A percentile compares a stretch with the other conserved stretches of the same genome.
phyloP scores from a whole-genome alignment of 2,113 vertebrate species.

The Alligator mississippiensis region DNA sequence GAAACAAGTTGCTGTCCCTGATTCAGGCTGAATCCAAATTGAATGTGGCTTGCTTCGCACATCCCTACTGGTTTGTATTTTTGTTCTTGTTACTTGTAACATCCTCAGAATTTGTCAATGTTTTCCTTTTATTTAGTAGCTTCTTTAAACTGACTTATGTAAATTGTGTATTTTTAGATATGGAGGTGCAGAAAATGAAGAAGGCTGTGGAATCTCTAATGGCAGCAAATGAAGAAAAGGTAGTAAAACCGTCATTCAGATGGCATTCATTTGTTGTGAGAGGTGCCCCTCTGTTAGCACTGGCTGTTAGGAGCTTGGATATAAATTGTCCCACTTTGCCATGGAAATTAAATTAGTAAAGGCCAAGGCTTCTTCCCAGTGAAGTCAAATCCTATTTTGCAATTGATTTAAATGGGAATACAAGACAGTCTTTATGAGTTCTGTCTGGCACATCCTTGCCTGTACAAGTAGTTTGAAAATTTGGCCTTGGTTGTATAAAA shows the following conservation, averaged over 20 bases:
- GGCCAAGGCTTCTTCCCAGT: neutral
- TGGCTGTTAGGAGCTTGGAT: neutral
- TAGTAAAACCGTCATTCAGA: conserved; percentile 43
- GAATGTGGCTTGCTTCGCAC: too few relatives aligned
- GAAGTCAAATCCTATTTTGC: neutral
- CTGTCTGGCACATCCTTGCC: neutral
- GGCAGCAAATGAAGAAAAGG: conserved; percentile 93
- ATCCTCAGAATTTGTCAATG: neutral
- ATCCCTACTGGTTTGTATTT: neutral
- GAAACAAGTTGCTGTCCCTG: too few relatives aligned
- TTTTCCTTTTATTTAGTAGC: neutral
- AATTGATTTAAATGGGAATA: neutral
- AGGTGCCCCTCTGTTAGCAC: too few relatives aligned
- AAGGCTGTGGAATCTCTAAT: conserved; percentile 94
- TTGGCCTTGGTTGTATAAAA: neutral
- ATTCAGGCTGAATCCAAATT: too few relatives aligned
- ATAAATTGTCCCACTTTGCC: neutral
- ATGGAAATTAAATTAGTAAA: neutral
- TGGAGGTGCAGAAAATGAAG: conserved; percentile 98
- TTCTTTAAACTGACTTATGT: conserved; percentile 25
- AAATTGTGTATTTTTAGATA: conserved; percentile 83
- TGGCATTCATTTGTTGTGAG: neutral
- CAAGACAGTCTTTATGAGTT: neutral
- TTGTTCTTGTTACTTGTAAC: neutral
- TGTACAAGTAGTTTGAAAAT: neutral